Evolutionary conservation across 64 coral and sea anemone genomes (phyloP).

Genomic region (Dendrophyllia cribrosa): DNA sequence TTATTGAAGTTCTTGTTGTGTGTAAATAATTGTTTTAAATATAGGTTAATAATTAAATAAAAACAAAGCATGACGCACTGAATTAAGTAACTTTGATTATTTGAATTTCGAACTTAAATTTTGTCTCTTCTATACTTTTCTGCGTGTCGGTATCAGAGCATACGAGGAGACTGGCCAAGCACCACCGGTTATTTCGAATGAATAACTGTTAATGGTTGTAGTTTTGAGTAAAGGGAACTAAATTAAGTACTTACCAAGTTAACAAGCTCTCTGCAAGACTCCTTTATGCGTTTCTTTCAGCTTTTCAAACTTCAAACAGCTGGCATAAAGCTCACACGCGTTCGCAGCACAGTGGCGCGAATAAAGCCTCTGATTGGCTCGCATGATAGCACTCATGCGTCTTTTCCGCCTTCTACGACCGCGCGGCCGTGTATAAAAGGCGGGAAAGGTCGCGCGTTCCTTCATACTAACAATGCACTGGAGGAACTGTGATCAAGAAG

Average conservation of each 20-base stretch:
- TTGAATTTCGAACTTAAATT: background rate
- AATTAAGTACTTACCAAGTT: conserved; percentile 17
- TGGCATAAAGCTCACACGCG: background rate
- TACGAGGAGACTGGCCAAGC: too few relatives aligned
- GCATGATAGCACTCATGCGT: conserved; percentile 36
- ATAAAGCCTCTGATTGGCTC: conserved; percentile 57
- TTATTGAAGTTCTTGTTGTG: background rate
- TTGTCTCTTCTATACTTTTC: background rate
- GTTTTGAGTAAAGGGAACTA: background rate
- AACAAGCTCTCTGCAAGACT: conserved; percentile 18
- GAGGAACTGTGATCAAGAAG: conserved; percentile 96
- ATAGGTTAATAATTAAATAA: background rate
- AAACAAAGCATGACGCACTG: background rate
- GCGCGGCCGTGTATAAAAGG: conserved; percentile 68
- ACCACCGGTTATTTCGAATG: too few relatives aligned
- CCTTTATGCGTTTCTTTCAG: background rate
- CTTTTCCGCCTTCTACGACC: conserved; percentile 25
- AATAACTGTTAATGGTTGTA: background rate
- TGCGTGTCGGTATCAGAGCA: too few relatives aligned
- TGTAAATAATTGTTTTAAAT: background rate
- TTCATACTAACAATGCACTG: conserved; percentile 98
- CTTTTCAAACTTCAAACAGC: conserved; percentile 11
- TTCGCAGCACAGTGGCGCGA: conserved; percentile 22
- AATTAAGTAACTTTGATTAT: background rate
- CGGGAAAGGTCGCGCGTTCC: conserved; percentile 19